These are phyloP conservation scores for Esox niger DNA, from an alignment of 2,113 vertebrate species.

Conservation along the genomic window DNA sequence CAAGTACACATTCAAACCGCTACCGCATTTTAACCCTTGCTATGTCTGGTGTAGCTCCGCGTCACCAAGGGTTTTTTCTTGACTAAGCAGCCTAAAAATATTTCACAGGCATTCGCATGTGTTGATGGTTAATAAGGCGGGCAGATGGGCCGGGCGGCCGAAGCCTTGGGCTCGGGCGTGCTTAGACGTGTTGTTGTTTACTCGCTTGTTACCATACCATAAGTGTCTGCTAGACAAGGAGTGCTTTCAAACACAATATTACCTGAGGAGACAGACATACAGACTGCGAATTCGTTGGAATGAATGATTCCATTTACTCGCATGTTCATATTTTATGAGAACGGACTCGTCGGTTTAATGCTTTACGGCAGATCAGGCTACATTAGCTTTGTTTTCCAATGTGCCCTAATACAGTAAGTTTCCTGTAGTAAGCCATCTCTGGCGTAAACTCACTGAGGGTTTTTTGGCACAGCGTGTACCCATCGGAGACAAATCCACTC, in stretches of 20 bases:
- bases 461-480: slow-evolving; percentile 18
- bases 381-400: background rate
- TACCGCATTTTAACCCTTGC: too few relatives aligned
- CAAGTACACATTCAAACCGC: too few relatives aligned
- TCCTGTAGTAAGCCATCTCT: background rate
- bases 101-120: slow-evolving; percentile 9
- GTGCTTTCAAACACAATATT: background rate
- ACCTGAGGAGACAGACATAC: background rate
- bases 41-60: too few relatives aligned
- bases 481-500: slow-evolving; percentile 9
- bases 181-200: background rate
- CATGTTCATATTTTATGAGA: slow-evolving; percentile 8
- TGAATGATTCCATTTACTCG: background rate
- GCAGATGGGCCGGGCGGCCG: slow-evolving; percentile 24
- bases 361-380: background rate
- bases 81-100: background rate
- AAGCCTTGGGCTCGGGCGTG: background rate
- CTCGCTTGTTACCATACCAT: background rate
- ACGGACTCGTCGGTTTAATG: slow-evolving; percentile 7
- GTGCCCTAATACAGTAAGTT: background rate
- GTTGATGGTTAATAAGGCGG: slow-evolving; percentile 8
- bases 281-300: slow-evolving; percentile 1
- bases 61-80: background rate
- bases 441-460: too few relatives aligned
- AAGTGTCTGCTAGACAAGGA: background rate